Conservation (phyloP, 1,140 invertebrate species). For the Ceratina australensis region DNA sequence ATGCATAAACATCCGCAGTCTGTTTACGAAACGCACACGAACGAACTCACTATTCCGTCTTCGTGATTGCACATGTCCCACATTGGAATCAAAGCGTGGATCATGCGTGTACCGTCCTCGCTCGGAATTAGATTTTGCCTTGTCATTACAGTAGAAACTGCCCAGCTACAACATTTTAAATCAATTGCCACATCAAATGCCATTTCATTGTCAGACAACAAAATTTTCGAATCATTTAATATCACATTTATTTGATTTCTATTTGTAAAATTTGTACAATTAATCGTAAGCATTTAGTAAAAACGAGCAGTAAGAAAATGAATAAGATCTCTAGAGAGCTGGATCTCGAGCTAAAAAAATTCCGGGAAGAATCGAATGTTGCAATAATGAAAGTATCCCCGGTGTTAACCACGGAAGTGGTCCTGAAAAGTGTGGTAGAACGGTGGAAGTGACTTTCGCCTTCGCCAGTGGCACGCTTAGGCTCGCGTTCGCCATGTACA, state of each 20-base stretch:
- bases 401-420: background rate
- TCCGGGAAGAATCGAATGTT: background rate
- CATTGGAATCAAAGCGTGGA: conserved; percentile 91
- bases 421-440: background rate
- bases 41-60: conserved; percentile 87
- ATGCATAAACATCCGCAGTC: background rate
- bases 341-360: background rate
- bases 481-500: background rate
- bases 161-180: conserved; percentile 93
- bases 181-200: conserved; percentile 9
- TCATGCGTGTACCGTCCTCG: conserved; percentile 79
- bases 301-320: background rate
- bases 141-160: conserved; percentile 95
- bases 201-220: no score
- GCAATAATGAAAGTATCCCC: background rate
- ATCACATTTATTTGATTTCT: no score
- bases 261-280: background rate
- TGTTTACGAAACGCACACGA: background rate
- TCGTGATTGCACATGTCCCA: conserved; percentile 99
- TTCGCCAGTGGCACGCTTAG: conserved; percentile 41
- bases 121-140: conserved; percentile 94
- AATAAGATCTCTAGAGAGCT: background rate
- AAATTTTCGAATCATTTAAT: no score
- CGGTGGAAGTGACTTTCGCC: conserved; percentile 53
- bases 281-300: background rate